phyloP scores from a whole-genome alignment of 2,113 vertebrate genomes.

The Zapus hudsonius region DNA sequence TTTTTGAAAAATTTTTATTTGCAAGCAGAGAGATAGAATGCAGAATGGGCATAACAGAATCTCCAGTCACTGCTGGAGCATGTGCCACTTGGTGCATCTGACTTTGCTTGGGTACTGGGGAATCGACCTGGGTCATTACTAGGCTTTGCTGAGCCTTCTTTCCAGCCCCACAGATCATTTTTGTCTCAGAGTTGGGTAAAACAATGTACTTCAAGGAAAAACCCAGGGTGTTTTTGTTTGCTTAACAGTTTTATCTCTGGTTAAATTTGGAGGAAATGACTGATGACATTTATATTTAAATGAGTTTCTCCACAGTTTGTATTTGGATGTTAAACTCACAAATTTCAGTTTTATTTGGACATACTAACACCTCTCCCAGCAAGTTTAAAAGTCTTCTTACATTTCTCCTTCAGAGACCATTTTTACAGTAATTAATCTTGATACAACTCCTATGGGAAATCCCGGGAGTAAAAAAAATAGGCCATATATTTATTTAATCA shows the following conservation, averaged over 20 bases:
- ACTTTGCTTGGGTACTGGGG: too few species aligned
- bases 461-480: neutral
- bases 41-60: too few species aligned
- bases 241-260: neutral
- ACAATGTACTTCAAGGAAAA: too few species aligned
- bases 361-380: neutral
- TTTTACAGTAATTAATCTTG: neutral
- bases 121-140: too few species aligned
- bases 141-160: too few species aligned
- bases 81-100: too few species aligned
- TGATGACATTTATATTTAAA: neutral
- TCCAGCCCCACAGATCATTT: too few species aligned
- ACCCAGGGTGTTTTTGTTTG: too few species aligned
- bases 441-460: neutral
- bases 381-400: constrained; percentile 20
- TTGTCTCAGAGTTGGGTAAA: too few species aligned
- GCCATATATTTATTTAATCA: neutral
- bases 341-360: constrained; percentile 27
- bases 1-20: too few species aligned
- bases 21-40: too few species aligned
- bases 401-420: neutral
- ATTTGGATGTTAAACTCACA: neutral
- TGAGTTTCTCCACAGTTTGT: neutral
- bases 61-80: too few species aligned
- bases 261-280: neutral